A percentile compares a stretch with the other conserved stretches of the same genome.
Conservation (phyloP, 2,888 invertebrate species). For the Schizotus pectinicornis region DNA sequence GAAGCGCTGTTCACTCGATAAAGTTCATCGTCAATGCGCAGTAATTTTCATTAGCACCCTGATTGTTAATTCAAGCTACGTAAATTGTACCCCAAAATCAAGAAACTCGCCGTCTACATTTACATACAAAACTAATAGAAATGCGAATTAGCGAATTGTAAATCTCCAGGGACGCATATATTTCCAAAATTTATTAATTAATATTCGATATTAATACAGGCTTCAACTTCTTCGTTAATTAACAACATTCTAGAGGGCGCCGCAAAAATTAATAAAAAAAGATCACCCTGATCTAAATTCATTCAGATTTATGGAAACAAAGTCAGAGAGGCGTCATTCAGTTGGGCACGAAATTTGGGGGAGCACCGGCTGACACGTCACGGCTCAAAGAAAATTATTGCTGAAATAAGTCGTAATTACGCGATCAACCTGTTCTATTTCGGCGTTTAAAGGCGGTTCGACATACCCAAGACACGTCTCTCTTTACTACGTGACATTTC, state of each 20-base stretch:
- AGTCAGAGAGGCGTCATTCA: conserved; percentile 3
- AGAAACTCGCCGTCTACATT: conserved; percentile 39
- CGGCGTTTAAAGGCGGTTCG: conserved; percentile 18
- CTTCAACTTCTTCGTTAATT: conserved; percentile 15
- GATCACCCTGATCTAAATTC: not conserved
- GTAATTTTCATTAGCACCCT: conserved; percentile 40
- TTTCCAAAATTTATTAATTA: conserved; percentile 34
- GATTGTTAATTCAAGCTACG: conserved; percentile 41
- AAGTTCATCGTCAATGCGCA: conserved; percentile 35
- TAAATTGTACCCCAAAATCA: conserved; percentile 38
- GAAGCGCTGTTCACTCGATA: conserved; percentile 31
- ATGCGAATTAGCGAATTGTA: conserved; percentile 38
- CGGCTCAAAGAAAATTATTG: conserved; percentile 18
- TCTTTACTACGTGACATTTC: conserved; percentile 28
- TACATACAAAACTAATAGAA: conserved; percentile 43
- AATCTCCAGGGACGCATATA: conserved; percentile 32
- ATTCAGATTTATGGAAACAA: not conserved
- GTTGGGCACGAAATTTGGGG: conserved; percentile 12
- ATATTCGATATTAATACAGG: conserved; percentile 32
- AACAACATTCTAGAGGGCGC: not conserved
- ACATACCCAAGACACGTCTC: conserved; percentile 27
- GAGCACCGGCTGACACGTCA: conserved; percentile 6
- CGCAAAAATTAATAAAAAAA: not conserved
- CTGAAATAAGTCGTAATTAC: conserved; percentile 25
- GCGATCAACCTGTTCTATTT: conserved; percentile 24